Conservation (phyloP, 2,113 vertebrate species). For the Calidris pygmaea region DNA sequence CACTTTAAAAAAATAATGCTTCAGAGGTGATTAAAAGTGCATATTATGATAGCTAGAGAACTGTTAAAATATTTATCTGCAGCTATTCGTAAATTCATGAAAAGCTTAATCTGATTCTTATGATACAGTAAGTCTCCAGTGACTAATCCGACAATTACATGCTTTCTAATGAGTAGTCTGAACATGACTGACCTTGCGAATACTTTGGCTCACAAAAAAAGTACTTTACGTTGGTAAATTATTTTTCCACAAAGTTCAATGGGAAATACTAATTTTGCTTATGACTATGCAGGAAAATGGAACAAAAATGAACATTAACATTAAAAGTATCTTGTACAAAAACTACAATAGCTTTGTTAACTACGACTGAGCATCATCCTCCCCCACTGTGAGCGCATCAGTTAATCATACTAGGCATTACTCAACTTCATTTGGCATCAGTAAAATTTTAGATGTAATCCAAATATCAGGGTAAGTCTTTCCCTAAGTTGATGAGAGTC, state of each 20-base stretch:
- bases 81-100: neutral
- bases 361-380: slow-evolving; percentile 35
- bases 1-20: neutral
- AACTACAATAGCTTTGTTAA: slow-evolving; percentile 5
- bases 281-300: neutral
- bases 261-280: neutral
- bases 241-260: neutral
- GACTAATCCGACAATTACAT: slow-evolving; percentile 25
- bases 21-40: neutral
- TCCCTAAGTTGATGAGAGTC: neutral
- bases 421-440: slow-evolving; percentile 41
- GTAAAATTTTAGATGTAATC: slow-evolving; percentile 13
- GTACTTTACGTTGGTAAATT: neutral
- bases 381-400: slow-evolving; percentile 31
- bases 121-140: slow-evolving; percentile 35
- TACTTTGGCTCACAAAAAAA: neutral
- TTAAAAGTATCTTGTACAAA: neutral
- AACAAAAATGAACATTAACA: neutral
- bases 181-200: slow-evolving; percentile 32
- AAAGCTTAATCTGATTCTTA: slow-evolving; percentile 53
- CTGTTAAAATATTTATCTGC: slow-evolving; percentile 36
- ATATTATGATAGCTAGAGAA: neutral
- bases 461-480: slow-evolving; percentile 6
- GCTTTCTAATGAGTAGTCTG: slow-evolving; percentile 35
- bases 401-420: slow-evolving; percentile 60